Percentiles rank a stretch among this genome's conserved stretches.
Conservation (phyloP, 2,113 vertebrate genomes). For the Alligator mississippiensis region DNA sequence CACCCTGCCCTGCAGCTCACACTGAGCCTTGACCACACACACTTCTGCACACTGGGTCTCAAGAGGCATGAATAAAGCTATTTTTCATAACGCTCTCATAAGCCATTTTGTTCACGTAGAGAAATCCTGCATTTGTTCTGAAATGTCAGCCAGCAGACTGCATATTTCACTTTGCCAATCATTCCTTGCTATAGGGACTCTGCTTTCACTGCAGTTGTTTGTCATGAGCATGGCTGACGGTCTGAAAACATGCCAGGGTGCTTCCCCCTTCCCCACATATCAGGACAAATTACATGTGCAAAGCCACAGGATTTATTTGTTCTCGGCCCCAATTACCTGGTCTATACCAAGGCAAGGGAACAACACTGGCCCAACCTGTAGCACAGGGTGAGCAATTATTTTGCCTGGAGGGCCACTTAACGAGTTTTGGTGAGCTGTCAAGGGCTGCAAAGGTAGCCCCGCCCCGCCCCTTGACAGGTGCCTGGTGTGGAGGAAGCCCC, state of each 20-base stretch:
- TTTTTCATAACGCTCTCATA: fast-evolving
- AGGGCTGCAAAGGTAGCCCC: too few relatives aligned
- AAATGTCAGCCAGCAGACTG: not conserved
- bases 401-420: too few relatives aligned
- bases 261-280: fast-evolving
- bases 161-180: not conserved
- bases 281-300: fast-evolving
- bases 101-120: not conserved
- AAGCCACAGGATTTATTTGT: not conserved
- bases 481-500: too few relatives aligned
- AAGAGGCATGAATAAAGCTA: not conserved
- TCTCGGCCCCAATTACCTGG: not conserved
- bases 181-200: not conserved
- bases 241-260: not conserved
- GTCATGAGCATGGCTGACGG: not conserved
- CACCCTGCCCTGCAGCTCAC: not conserved
- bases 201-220: not conserved
- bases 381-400: not conserved
- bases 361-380: not conserved
- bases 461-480: too few relatives aligned
- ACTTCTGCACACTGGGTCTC: not conserved
- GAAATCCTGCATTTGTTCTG: not conserved
- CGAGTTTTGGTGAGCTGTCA: too few relatives aligned
- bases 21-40: too few relatives aligned
- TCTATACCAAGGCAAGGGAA: not conserved